Conservation (phyloP, 2,797 vertebrate genomes). For the Synanceia verrucosa region DNA sequence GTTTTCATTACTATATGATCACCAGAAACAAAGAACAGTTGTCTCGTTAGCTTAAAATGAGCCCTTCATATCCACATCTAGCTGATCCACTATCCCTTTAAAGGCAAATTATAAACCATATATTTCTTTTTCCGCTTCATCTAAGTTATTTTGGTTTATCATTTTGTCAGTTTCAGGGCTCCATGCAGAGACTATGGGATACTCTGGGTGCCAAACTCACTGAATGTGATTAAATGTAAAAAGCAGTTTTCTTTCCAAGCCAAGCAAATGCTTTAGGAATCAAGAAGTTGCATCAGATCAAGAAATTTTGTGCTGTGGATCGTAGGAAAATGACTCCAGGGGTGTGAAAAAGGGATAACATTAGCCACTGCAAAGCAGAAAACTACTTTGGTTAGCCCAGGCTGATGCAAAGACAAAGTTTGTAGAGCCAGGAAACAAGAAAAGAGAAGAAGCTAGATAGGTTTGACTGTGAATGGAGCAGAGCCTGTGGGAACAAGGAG, state of each 20-base stretch:
- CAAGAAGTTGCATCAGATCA: slow-evolving; percentile 14
- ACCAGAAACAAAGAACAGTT: too few species aligned
- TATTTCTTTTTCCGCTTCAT: not conserved
- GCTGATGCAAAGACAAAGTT: slow-evolving; percentile 15
- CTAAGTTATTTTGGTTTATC: not conserved
- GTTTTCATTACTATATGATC: too few species aligned
- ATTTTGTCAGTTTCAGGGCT: slow-evolving; percentile 11
- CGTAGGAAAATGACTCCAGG: not conserved
- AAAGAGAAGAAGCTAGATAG: slow-evolving; percentile 17
- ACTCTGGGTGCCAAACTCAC: slow-evolving; percentile 9
- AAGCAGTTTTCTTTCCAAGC: slow-evolving; percentile 38
- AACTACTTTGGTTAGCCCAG: slow-evolving; percentile 28
- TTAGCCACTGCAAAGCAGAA: slow-evolving; percentile 35
- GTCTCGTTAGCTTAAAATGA: too few species aligned
- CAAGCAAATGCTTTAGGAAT: slow-evolving; percentile 9
- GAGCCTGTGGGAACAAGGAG: slow-evolving; percentile 48
- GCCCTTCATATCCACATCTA: too few species aligned
- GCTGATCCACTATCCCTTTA: too few species aligned
- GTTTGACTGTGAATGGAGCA: slow-evolving; percentile 36
- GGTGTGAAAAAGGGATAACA: not conserved
- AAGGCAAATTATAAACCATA: not conserved
- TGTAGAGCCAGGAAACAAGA: slow-evolving; percentile 7
- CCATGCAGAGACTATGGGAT: not conserved
- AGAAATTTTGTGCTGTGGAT: slow-evolving; percentile 21
- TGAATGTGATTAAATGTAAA: slow-evolving; percentile 11